phyloP scores from a whole-genome alignment of 2,797 vertebrate genomes.

The Gymnothorax javanicus region DNA sequence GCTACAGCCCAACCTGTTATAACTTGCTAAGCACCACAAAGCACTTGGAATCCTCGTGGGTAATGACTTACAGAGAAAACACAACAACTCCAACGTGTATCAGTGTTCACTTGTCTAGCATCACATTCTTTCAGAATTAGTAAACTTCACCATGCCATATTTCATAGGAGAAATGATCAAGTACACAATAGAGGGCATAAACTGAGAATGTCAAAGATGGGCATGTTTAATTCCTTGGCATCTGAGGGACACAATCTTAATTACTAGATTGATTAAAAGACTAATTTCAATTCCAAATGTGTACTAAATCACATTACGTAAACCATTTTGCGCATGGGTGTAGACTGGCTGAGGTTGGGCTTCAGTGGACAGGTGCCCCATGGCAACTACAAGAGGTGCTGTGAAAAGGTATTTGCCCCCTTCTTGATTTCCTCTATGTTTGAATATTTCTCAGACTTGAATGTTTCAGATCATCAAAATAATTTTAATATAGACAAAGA shows the following conservation, averaged over 20 bases:
- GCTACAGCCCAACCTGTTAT: not conserved
- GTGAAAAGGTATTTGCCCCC: no score
- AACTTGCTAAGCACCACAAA: constrained; percentile 20
- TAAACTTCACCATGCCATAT: not conserved
- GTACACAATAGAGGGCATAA: not conserved
- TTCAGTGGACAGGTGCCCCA: no score
- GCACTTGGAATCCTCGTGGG: not conserved
- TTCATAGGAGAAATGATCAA: not conserved
- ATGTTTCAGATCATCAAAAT: no score
- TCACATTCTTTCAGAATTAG: not conserved
- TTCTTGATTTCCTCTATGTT: no score
- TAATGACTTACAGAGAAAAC: not conserved
- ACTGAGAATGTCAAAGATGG: not conserved
- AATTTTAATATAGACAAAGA: no score
- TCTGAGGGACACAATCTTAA: not conserved
- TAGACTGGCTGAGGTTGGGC: no score
- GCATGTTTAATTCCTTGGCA: not conserved
- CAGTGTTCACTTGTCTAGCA: not conserved
- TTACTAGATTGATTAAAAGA: not conserved
- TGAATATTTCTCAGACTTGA: no score
- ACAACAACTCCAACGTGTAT: not conserved
- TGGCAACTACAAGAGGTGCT: no score
- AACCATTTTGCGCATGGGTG: no score
- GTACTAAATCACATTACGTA: not conserved
- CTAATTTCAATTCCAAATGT: not conserved